phyloP scores from a whole-genome alignment of 2,797 vertebrate species.

The Halcyon smyrnensis region DNA sequence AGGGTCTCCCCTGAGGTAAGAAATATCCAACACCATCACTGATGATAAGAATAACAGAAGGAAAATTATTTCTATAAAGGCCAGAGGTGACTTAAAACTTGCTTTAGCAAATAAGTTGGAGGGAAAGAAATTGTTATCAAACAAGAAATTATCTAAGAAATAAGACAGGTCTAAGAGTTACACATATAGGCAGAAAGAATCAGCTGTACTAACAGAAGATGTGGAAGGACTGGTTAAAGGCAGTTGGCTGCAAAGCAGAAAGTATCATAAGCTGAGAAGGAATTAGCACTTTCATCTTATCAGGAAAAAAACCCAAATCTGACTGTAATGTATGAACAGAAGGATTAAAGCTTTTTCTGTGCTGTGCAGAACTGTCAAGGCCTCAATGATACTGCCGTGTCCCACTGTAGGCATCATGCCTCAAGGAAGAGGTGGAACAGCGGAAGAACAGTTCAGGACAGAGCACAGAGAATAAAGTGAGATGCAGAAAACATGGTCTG shows the following conservation, averaged over 20 bases:
- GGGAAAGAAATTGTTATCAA: neutral
- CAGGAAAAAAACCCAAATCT: neutral
- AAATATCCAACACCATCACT: neutral
- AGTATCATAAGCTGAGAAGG: neutral
- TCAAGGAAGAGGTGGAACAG: neutral
- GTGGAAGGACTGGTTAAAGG: neutral
- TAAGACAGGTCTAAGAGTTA: neutral
- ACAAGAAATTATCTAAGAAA: neutral
- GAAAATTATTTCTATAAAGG: neutral
- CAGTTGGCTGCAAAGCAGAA: neutral
- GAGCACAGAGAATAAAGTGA: accelerated
- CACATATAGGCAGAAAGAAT: neutral
- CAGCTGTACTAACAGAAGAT: accelerated
- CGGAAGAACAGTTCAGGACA: neutral
- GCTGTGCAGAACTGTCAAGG: neutral
- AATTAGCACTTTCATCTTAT: neutral
- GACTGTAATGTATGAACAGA: neutral
- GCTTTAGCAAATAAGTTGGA: neutral
- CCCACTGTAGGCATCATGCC: neutral
- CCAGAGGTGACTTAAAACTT: neutral
- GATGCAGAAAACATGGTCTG: neutral
- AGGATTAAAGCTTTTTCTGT: neutral
- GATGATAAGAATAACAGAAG: neutral
- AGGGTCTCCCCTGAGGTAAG: neutral
- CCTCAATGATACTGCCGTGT: neutral